Evolutionary conservation across 2,113 vertebrate genomes (phyloP), one percentile per base, ranked within the genome.

Genomic region (Cynoglossus semilaevis): DNA sequence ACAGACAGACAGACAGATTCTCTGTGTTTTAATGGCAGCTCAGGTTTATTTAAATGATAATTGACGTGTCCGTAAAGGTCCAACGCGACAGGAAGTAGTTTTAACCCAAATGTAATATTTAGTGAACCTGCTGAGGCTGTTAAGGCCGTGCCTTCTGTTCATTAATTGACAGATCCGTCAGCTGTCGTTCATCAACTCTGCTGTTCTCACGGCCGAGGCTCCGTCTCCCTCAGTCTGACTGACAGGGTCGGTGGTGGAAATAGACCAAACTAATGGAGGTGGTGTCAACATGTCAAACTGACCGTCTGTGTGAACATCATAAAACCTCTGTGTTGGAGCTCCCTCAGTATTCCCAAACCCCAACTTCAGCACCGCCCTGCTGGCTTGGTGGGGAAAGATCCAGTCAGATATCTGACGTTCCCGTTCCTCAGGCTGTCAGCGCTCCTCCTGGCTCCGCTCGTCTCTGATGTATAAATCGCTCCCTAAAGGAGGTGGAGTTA

Each of bases 221-320:
- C 51, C 22, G 40, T 50, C 15, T 38, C n/a, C 52, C 50, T 67
- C 44, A 52, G 43, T 44, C 54, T 80, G 73, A 85, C 63, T 86
- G 82, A 85, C 80, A 87, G 1, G 35, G 52, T 36, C 16, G 13
- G 29, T 52, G 65, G 65, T 69, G 56, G 52, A 79, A 65, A 67
- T 43, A 70, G 67, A 70, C 67, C 70, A 67, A 77, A 65, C 77
- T 76, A 77, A 76, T 70, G 64, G 63, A 77, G 61, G 64, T 60
- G 34, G 46, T 80, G 84, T 88, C 85, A 83, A 86, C 76, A 87
- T 86, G 83, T 87, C 85, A 89, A 87, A 61, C 14, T 46, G 54
- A 77, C 76, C 63, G 57, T 79, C 80, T 77, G 51, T 60, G 62
- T 72, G 67, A 79, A 72, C 63, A 80, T 83, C 74, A 81, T 72